phyloP scores from a whole-genome alignment of 1,140 invertebrate species.

The Amphibalanus amphitrite region DNA sequence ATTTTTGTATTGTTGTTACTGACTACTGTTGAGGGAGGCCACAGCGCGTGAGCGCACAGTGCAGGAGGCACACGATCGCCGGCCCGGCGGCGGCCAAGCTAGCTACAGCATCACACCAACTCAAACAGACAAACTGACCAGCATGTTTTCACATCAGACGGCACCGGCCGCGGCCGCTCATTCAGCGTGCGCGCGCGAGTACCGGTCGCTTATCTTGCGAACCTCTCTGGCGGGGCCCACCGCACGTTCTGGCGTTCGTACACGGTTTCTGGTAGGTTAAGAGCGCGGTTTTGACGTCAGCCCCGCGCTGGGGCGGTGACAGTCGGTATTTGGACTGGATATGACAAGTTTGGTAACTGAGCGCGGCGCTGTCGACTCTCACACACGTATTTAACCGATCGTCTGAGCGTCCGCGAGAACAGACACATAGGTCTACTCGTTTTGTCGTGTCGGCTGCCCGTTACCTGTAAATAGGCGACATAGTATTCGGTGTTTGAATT shows the following conservation, averaged over 20 bases:
- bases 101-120: neutral
- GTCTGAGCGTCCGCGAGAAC: too few species aligned
- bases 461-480: neutral
- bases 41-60: neutral
- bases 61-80: neutral
- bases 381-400: too few species aligned
- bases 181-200: too few species aligned
- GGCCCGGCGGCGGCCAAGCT: neutral
- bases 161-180: too few species aligned
- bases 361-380: too few species aligned
- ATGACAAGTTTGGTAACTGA: too few species aligned
- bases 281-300: too few species aligned
- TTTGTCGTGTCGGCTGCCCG: too few species aligned
- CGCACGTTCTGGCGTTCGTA: neutral
- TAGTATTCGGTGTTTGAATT: neutral
- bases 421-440: too few species aligned
- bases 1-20: constrained; percentile 1
- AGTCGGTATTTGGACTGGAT: too few species aligned
- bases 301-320: neutral
- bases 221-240: neutral
- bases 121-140: neutral
- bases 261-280: neutral
- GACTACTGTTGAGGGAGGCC: neutral
- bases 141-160: neutral
- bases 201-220: neutral